These are phyloP conservation scores for Mohoua ochrocephala DNA, from an alignment of 2,113 vertebrate genomes.

Conservation along the genomic window DNA sequence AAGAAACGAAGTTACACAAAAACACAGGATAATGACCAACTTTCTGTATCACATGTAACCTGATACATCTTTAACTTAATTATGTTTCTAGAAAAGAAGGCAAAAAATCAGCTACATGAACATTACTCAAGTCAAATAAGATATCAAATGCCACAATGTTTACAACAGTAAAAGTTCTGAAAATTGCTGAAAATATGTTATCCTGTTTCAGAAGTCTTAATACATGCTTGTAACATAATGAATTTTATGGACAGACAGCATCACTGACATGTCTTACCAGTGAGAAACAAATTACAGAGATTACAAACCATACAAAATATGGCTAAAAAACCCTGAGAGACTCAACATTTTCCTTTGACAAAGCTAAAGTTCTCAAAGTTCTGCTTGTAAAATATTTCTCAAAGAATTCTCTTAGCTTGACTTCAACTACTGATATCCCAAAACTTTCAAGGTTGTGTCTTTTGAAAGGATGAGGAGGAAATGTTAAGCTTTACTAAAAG, in stretches of 20 bases:
- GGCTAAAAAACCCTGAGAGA: not conserved
- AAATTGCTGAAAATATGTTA: not conserved
- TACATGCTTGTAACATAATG: not conserved
- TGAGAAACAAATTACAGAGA: not conserved
- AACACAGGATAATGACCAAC: not conserved
- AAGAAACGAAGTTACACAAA: not conserved
- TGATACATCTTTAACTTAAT: not conserved
- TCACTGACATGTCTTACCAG: not conserved
- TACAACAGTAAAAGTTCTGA: rapidly evolving
- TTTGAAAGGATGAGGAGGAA: not conserved
- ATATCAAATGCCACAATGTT: not conserved
- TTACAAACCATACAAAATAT: not conserved
- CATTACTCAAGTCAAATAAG: not conserved
- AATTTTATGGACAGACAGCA: not conserved
- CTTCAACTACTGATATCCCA: not conserved
- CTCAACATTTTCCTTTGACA: not conserved
- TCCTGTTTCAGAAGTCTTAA: not conserved
- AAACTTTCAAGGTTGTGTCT: not conserved
- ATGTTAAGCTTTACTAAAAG: not conserved
- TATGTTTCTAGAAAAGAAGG: not conserved
- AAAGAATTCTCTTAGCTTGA: not conserved
- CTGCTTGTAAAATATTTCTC: not conserved
- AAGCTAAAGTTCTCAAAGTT: not conserved
- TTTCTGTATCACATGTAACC: not conserved
- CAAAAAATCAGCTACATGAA: not conserved